Base-by-base conservation (phyloP, 1,140 invertebrate species). In the Bombyx mandarina region DNA sequence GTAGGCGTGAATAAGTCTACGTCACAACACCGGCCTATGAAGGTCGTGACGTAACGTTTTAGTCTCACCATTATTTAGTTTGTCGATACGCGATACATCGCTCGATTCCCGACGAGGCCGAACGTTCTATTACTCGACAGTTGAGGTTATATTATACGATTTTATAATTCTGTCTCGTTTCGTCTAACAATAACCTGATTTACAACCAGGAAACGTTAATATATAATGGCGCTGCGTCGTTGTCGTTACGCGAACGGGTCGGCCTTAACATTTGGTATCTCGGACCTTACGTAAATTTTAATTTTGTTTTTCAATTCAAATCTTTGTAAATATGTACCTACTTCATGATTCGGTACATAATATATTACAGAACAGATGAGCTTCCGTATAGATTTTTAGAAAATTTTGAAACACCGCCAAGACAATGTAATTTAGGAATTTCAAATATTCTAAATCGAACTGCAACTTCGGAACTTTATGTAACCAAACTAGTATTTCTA, bases 21-120 rank as follows among this genome's bases (percentile, higher is more conserved):
- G 80, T 83, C 80, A 82, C 70, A 65, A 61, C 63, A 59, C 60
- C 63, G 66, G 65, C 69, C 61, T 67, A 75, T 68, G 79, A 82
- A 85, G 82, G 82, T 77, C 80, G 71, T 81, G 82, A 82, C 80
- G 82, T 86, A 77, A 78, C 67, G 60, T 57, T 56, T 56, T 61
- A 67, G 66, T 73, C 69, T 75, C 69, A 70, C 75, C 71, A 75
- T 71, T 73, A 69, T 75, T 74, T 66, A 66, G 70, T 75, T 64
- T 67, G 73, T 70, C 71, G 71, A 82, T 81, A 69, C 68, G 62
- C 71, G 71, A 82, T 81, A 69, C 68, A 62, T 70, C 72, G 73
- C 67, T 75, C 76, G 73, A 72, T 75, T 77, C 69, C 60, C 73
- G 63, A 57, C 79, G 77, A 82, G 78, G 82, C 73, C 71, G 62